Evolutionary conservation across 2,888 invertebrate genomes (phyloP).

Genomic region (Idaea straminata): DNA sequence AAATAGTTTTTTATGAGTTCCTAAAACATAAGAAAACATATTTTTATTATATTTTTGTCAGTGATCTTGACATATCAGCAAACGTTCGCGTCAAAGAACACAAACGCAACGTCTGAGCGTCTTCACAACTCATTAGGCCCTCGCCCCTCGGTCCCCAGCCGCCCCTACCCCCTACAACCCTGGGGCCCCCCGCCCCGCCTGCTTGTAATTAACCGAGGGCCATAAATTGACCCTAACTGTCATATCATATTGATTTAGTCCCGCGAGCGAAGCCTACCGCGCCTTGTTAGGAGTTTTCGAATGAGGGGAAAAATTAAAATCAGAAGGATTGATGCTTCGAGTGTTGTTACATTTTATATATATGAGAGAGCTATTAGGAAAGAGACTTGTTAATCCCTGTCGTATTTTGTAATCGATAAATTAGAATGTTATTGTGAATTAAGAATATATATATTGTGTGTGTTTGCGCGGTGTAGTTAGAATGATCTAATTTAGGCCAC

Average conservation of each 20-base stretch:
- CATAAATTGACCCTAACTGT: conserved; percentile 81
- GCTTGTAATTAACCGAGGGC: conserved; percentile 78
- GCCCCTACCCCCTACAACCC: conserved; percentile 22
- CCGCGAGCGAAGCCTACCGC: conserved; percentile 49
- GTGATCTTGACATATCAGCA: conserved; percentile 10
- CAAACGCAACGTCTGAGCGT: conserved; percentile 48
- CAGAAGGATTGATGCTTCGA: conserved; percentile 54
- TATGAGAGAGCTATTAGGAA: background rate
- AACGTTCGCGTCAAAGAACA: conserved; percentile 33
- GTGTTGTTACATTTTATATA: conserved; percentile 18
- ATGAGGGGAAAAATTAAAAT: conserved; percentile 45
- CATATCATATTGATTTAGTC: conserved; percentile 81
- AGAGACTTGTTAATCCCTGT: too few relatives aligned
- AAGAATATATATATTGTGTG: background rate
- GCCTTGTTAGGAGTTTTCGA: conserved; percentile 52
- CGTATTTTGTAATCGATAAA: background rate
- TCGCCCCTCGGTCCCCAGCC: conserved; percentile 33
- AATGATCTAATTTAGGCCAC: conserved; percentile 45
- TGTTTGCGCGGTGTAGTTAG: conserved; percentile 33
- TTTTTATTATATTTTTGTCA: too few relatives aligned
- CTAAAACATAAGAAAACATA: too few relatives aligned
- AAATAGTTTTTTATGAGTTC: too few relatives aligned
- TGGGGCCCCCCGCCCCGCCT: conserved; percentile 49
- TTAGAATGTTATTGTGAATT: background rate
- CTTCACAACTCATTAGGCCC: conserved; percentile 76